phyloP scores from a whole-genome alignment of 2,797 vertebrate species.

The Channallabes apus region DNA sequence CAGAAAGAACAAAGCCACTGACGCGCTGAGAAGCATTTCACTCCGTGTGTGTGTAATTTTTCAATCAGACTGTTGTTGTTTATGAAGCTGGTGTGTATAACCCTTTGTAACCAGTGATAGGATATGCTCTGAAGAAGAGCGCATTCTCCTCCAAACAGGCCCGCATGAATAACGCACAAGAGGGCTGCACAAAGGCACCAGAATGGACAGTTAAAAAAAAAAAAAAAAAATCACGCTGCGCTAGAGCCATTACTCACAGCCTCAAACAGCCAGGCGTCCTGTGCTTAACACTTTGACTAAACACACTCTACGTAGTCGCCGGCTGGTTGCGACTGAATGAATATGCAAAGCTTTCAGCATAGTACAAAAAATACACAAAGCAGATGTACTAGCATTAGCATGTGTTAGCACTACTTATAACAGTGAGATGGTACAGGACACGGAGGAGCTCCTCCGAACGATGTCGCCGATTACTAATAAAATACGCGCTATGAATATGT shows the following conservation, averaged over 20 bases:
- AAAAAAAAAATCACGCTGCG: constrained; percentile 54
- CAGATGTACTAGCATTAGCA: constrained; percentile 69
- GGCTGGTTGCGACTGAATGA: constrained; percentile 68
- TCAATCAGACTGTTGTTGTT: not conserved
- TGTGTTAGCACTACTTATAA: constrained; percentile 66
- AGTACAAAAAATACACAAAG: constrained; percentile 73
- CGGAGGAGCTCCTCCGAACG: constrained; percentile 41
- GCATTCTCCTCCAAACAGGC: constrained; percentile 69
- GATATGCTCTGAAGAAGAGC: constrained; percentile 69
- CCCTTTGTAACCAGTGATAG: constrained; percentile 11
- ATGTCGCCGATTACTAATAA: constrained; percentile 90
- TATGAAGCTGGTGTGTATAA: not conserved
- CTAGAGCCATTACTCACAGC: constrained; percentile 46
- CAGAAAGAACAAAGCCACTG: not conserved
- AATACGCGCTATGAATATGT: constrained; percentile 92
- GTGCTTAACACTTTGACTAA: constrained; percentile 40
- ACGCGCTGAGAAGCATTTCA: not conserved
- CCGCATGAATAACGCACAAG: constrained; percentile 81
- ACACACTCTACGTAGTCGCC: constrained; percentile 55
- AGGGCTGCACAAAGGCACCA: constrained; percentile 72
- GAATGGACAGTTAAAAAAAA: constrained; percentile 57
- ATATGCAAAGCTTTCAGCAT: constrained; percentile 77
- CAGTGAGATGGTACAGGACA: constrained; percentile 51
- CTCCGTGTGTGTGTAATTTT: no score
- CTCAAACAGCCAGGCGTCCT: not conserved